These are phyloP conservation scores for Umimayanthus kanabou DNA, from an alignment of 92 coral and sea anemone genomes.

Conservation along the genomic window DNA sequence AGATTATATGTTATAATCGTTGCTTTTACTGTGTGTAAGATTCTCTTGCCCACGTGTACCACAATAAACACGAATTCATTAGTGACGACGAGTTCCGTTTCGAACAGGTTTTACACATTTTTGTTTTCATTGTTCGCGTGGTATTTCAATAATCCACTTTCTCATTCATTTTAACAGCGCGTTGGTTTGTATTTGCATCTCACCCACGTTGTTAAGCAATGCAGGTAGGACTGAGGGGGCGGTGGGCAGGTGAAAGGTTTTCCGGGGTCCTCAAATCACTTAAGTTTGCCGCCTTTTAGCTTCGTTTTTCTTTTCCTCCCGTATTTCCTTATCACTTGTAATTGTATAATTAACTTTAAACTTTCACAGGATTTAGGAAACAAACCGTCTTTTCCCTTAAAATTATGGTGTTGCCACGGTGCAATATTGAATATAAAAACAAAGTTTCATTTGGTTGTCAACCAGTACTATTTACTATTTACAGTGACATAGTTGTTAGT, in stretches of 20 bases:
- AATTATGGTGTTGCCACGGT: not conserved
- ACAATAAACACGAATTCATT: not conserved
- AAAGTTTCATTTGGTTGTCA: not conserved
- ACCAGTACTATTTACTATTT: too few relatives aligned
- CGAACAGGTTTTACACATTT: slow-evolving; percentile 7
- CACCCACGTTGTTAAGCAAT: slow-evolving; percentile 23
- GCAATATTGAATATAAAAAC: not conserved
- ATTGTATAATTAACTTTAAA: not conserved
- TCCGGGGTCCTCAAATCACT: slow-evolving; percentile 16
- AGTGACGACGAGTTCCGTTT: slow-evolving; percentile 26
- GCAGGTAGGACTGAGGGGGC: not conserved
- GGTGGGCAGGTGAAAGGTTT: not conserved
- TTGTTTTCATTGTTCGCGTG: slow-evolving; percentile 27
- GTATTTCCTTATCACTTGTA: not conserved
- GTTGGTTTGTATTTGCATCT: slow-evolving; percentile 26
- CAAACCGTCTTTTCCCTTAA: not conserved
- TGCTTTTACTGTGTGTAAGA: not conserved
- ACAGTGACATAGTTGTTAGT: not conserved
- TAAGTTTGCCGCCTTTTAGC: slow-evolving; percentile 4
- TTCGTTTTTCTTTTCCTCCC: not conserved
- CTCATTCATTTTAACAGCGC: slow-evolving; percentile 24
- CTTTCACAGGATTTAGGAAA: not conserved
- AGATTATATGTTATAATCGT: not conserved
- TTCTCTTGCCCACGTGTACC: slow-evolving; percentile 18
- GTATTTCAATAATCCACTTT: slow-evolving; percentile 30